Evolutionary conservation across 2,888 invertebrate species (phyloP), one percentile per base, ranked within the genome.

Genomic region (Sepiola atlantica): DNA sequence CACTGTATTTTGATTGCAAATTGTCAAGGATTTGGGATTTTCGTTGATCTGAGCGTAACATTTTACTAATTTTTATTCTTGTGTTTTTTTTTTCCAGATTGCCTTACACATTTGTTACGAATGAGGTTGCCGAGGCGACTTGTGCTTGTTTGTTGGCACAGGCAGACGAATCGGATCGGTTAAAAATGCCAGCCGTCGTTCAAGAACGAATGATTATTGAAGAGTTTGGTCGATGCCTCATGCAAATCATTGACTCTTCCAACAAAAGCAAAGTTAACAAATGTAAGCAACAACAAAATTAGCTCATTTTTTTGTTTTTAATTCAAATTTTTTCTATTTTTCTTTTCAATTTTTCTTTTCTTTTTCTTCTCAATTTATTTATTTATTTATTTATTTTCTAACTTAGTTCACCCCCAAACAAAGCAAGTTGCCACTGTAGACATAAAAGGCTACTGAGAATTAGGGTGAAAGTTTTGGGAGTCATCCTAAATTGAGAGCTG

Each of bases 111-210:
- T 99, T 99, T 97, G 98, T 99, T 97, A 99, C 99, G 0, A 98
- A 98, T 94, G 99, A 99, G 97, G 99, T 99, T 91, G 98, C 99
- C 32, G 99, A 99, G 97, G 99, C 99, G 94, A 99, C 99, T 24
- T 98, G 99, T 96, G 98, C 99, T 97, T 99, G 99, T 97, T 98
- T 99, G 97, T 98, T 99, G 96, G 99, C 99, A n/a, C 98, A 99
- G 96, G 99, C 99, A 12, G 98, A 98, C 96, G 98, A 98, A 97
- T 98, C 98, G 93, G 98, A 98, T 96, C 98, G 98, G 93, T 98
- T 98, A 94, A 98, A 98, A 97, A 97, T 98, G 95, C 98, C 98
- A 57, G 98, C 98, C 98, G 97, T 98, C 97, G 97, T 98, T 96
- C 97, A 98, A 96, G 98, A 98, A 97, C 97, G 98, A 93, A 98